These are phyloP conservation scores for Intellagama lesueurii DNA, from an alignment of 2,797 vertebrate genomes.

Conservation along the genomic window DNA sequence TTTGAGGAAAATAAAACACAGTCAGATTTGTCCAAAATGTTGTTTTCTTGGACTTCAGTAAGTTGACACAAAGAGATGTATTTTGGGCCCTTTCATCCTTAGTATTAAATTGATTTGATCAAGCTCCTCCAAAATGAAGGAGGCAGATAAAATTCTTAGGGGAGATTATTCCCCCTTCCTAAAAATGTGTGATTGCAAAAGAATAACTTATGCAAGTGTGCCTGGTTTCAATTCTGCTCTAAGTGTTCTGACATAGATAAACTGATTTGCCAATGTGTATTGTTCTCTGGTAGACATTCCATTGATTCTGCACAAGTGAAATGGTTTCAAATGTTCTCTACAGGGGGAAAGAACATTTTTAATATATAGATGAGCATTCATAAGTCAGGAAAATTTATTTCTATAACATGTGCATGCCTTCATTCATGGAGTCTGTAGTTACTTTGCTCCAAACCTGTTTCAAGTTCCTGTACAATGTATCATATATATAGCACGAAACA, in stretches of 20 bases:
- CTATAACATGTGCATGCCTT: neutral
- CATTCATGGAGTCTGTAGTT: neutral
- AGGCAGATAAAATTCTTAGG: slow-evolving; percentile 62
- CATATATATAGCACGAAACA: neutral
- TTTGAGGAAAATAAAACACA: slow-evolving; percentile 39
- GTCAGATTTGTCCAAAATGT: slow-evolving; percentile 4
- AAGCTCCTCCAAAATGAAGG: slow-evolving; percentile 46
- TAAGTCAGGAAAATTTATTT: slow-evolving; percentile 6
- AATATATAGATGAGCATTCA: neutral
- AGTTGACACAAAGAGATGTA: slow-evolving; percentile 24
- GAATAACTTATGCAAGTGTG: slow-evolving; percentile 20
- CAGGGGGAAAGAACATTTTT: neutral
- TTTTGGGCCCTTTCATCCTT: slow-evolving; percentile 22
- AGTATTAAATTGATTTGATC: slow-evolving; percentile 51
- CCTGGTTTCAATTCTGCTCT: slow-evolving; percentile 76
- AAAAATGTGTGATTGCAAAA: slow-evolving; percentile 53
- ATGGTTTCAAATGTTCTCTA: slow-evolving; percentile 47
- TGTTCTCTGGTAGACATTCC: slow-evolving; percentile 68
- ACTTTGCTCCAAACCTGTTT: neutral
- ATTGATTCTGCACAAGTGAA: slow-evolving; percentile 47
- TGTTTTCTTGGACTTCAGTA: slow-evolving; percentile 29
- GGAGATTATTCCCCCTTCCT: slow-evolving; percentile 53
- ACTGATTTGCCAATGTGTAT: slow-evolving; percentile 63
- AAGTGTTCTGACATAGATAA: slow-evolving; percentile 67
- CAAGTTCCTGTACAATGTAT: neutral